These are phyloP conservation scores for Speoplatyrhinus poulsoni DNA, from an alignment of 2,113 vertebrate species.

Conservation along the genomic window DNA sequence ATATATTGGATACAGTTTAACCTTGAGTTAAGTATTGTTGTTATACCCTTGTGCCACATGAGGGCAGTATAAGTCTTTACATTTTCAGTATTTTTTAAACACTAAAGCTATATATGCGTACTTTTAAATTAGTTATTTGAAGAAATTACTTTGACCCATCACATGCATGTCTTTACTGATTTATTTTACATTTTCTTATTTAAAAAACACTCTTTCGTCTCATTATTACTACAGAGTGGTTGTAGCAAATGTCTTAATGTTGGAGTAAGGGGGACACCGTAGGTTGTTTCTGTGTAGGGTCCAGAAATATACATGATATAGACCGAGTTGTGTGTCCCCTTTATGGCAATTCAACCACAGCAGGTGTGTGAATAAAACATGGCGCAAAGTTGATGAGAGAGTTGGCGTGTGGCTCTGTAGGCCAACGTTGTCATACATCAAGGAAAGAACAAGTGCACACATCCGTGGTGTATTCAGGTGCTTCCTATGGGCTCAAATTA, in stretches of 20 bases:
- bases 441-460: conserved; percentile 27
- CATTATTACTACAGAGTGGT: conserved; percentile 12
- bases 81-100: no score
- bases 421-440: conserved; percentile 45
- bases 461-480: conserved; percentile 22
- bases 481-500: conserved; percentile 9
- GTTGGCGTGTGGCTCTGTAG: conserved; percentile 38
- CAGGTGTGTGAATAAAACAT: conserved; percentile 69
- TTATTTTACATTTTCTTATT: conserved; percentile 13
- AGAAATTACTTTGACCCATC: background rate
- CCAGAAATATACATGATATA: conserved; percentile 55
- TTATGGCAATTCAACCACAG: conserved; percentile 58
- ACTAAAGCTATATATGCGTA: background rate
- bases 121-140: background rate
- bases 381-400: conserved; percentile 35
- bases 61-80: conserved; percentile 68
- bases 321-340: conserved; percentile 53
- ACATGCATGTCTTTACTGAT: background rate
- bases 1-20: background rate
- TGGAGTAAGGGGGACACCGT: conserved; percentile 21
- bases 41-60: conserved; percentile 57
- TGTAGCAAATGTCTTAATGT: conserved; percentile 31
- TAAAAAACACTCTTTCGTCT: conserved; percentile 16
- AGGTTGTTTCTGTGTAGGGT: background rate
- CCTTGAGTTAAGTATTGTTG: background rate